These are phyloP conservation scores for Papilio polytes DNA, from an alignment of 1,140 invertebrate species.

Conservation along the genomic window DNA sequence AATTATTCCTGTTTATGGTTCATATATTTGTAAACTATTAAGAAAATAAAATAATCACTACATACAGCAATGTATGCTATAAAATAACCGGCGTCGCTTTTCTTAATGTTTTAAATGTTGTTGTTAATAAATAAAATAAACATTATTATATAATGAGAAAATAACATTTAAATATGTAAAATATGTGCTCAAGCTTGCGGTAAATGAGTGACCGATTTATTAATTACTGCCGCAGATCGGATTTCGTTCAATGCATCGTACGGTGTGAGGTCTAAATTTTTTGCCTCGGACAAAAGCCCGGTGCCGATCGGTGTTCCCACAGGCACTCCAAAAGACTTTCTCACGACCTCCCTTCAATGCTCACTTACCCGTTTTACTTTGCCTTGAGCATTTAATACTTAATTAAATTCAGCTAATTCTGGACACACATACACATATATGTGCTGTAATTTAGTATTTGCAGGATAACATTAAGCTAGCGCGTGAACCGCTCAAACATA, in stretches of 20 bases:
- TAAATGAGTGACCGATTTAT: constrained; percentile 53
- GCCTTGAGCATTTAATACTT: background rate
- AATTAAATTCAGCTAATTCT: background rate
- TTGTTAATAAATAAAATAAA: no score
- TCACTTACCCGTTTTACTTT: constrained; percentile 6
- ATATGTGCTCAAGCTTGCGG: constrained; percentile 37
- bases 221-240: constrained; percentile 61
- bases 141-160: background rate
- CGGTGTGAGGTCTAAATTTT: constrained; percentile 60
- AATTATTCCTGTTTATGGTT: no score
- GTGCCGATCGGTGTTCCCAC: constrained; percentile 44
- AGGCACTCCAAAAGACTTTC: constrained; percentile 41
- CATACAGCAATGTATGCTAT: no score
- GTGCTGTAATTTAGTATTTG: background rate
- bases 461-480: constrained; percentile 3
- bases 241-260: constrained; percentile 58
- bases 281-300: constrained; percentile 42
- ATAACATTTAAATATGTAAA: constrained; percentile 23
- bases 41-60: no score
- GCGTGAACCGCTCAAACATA: constrained; percentile 3
- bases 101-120: no score
- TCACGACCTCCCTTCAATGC: constrained; percentile 39
- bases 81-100: no score
- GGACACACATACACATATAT: background rate
- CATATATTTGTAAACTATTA: no score